Conservation (phyloP, 2,113 vertebrate species). For the Pangasianodon hypophthalmus region DNA sequence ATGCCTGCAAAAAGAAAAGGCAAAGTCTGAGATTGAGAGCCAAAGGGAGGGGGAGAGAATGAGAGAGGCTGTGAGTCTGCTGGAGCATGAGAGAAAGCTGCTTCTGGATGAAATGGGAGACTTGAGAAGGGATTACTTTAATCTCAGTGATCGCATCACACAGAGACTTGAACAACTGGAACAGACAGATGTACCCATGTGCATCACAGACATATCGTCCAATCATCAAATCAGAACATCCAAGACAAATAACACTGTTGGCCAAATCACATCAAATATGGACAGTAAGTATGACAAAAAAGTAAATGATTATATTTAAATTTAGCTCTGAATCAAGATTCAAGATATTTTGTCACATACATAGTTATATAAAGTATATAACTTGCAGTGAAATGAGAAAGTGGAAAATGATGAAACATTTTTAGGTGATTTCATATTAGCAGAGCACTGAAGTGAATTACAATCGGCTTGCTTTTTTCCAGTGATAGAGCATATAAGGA, state of each 20-base stretch:
- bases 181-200: constrained; percentile 39
- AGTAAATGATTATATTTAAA: neutral
- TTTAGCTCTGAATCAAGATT: neutral
- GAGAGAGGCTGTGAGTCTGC: constrained; percentile 29
- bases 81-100: constrained; percentile 49
- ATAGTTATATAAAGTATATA: too few relatives aligned
- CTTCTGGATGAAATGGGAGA: constrained; percentile 54
- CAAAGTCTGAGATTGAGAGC: neutral
- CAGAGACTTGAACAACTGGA: constrained; percentile 47
- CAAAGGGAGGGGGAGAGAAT: constrained; percentile 38
- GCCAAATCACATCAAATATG: neutral
- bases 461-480: neutral
- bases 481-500: constrained; percentile 52
- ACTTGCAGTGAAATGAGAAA: too few relatives aligned
- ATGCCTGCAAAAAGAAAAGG: constrained; percentile 37
- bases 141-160: constrained; percentile 57
- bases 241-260: neutral
- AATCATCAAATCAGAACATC: constrained; percentile 2
- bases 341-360: too few relatives aligned
- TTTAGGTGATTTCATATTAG: neutral
- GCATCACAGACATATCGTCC: constrained; percentile 39
- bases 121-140: constrained; percentile 53
- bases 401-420: neutral
- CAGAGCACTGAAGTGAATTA: neutral
- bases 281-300: constrained; percentile 23